Percentiles rank a stretch among this genome's conserved stretches.
These are phyloP conservation scores for Parnassius mnemosyne DNA, from an alignment of 2,888 invertebrate species.

Conservation along the genomic window DNA sequence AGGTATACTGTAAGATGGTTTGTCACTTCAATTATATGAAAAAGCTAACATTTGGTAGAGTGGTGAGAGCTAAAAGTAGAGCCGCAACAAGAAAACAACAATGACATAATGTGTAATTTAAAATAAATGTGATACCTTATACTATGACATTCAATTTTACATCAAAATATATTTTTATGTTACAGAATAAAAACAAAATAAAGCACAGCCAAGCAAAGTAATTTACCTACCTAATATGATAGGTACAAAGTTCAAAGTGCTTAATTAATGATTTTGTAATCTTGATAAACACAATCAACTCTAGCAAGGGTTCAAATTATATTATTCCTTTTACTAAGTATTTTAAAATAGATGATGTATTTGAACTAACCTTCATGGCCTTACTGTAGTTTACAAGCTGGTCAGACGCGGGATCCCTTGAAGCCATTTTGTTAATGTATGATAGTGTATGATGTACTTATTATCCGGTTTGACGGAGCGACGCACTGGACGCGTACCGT, in stretches of 20 bases:
- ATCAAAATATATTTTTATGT: too few species aligned
- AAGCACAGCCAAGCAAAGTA: too few species aligned
- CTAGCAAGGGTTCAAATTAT: background rate
- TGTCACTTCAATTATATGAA: too few species aligned
- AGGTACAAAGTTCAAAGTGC: slow-evolving; percentile 15
- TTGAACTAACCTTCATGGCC: slow-evolving; percentile 75
- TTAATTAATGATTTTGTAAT: slow-evolving; percentile 1
- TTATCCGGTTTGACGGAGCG: slow-evolving; percentile 39
- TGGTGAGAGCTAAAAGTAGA: too few species aligned
- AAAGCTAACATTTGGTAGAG: too few species aligned
- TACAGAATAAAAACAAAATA: too few species aligned
- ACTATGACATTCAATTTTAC: too few species aligned
- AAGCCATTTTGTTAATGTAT: slow-evolving; percentile 53
- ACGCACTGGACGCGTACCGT: slow-evolving; percentile 58
- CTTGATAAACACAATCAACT: background rate
- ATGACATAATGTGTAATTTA: too few species aligned
- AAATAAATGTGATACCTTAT: too few species aligned
- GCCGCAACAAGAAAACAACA: too few species aligned
- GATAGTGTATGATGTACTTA: background rate
- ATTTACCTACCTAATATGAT: background rate
- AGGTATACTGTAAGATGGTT: too few species aligned
- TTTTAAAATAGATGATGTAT: background rate
- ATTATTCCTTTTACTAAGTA: too few species aligned
- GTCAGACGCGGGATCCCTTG: slow-evolving; percentile 82
- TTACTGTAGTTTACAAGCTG: slow-evolving; percentile 83